These are phyloP conservation scores for Pangasius larnaudii DNA, from an alignment of 2,797 vertebrate species.

Conservation along the genomic window DNA sequence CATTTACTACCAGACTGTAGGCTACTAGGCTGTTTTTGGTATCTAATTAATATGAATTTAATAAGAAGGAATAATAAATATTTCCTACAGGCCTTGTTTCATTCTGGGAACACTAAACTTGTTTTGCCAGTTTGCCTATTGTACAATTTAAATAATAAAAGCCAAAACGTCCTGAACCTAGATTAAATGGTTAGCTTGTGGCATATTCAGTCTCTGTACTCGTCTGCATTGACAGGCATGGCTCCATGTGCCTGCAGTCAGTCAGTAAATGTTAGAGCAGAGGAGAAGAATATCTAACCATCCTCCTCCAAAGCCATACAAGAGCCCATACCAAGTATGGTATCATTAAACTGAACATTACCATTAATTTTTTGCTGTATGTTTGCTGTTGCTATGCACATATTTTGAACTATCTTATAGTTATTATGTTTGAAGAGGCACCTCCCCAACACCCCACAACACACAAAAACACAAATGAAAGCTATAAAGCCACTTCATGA, in stretches of 20 bases:
- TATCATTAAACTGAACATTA: background rate
- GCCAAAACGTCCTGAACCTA: background rate
- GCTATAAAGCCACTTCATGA: background rate
- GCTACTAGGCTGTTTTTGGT: background rate
- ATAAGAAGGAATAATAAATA: background rate
- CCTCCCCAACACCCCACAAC: background rate
- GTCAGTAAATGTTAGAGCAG: slow-evolving; percentile 36
- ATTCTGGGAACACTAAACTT: background rate
- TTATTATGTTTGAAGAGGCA: slow-evolving; percentile 11
- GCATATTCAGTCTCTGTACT: background rate
- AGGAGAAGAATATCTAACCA: slow-evolving; percentile 30
- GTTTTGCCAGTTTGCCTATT: background rate
- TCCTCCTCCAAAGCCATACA: background rate
- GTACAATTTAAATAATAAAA: background rate
- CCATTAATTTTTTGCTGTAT: background rate
- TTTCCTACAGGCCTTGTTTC: background rate
- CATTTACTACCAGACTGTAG: background rate
- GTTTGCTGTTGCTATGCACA: background rate
- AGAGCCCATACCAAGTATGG: background rate
- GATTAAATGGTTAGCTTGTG: background rate
- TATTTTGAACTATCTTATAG: slow-evolving; percentile 1
- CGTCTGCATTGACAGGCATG: slow-evolving; percentile 12
- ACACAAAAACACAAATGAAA: background rate
- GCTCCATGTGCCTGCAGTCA: slow-evolving; percentile 10
- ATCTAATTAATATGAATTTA: background rate